phyloP scores from a whole-genome alignment of 1,140 invertebrate species.

The Penaeus japonicus region DNA sequence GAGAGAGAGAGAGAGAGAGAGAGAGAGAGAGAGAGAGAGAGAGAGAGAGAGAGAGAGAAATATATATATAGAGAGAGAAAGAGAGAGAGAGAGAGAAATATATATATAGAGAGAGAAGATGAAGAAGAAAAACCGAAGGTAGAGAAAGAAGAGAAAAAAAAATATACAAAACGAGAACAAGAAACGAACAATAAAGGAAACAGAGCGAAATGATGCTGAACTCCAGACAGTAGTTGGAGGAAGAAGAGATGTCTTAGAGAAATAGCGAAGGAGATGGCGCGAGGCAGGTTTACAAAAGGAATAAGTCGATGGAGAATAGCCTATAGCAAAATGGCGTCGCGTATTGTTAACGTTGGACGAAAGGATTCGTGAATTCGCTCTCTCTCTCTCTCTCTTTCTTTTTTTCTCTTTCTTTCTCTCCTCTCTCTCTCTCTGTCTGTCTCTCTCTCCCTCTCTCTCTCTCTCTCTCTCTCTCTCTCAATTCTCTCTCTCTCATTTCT shows the following conservation, averaged over 20 bases:
- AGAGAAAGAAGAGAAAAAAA: not conserved
- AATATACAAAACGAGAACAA: no score
- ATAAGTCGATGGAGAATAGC: no score
- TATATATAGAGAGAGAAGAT: not conserved
- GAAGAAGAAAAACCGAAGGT: not conserved
- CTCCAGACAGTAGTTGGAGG: no score
- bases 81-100: not conserved
- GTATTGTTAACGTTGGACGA: no score
- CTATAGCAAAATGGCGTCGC: no score
- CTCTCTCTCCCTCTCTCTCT: not conserved
- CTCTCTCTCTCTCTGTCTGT: not conserved
- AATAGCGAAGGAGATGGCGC: no score
- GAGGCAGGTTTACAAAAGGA: no score
- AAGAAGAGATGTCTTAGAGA: no score
- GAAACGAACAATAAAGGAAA: no score
- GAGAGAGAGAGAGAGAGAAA: not conserved
- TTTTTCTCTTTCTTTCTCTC: not conserved
- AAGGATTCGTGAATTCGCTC: not conserved
- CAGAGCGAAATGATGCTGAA: no score
- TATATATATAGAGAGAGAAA: not conserved
- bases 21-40: no score
- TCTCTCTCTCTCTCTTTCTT: not conserved
- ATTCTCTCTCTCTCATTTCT: not conserved
- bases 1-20: no score
- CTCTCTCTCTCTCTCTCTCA: not conserved